Conservation (phyloP, 2,797 vertebrate genomes). For the Galago senegalensis region DNA sequence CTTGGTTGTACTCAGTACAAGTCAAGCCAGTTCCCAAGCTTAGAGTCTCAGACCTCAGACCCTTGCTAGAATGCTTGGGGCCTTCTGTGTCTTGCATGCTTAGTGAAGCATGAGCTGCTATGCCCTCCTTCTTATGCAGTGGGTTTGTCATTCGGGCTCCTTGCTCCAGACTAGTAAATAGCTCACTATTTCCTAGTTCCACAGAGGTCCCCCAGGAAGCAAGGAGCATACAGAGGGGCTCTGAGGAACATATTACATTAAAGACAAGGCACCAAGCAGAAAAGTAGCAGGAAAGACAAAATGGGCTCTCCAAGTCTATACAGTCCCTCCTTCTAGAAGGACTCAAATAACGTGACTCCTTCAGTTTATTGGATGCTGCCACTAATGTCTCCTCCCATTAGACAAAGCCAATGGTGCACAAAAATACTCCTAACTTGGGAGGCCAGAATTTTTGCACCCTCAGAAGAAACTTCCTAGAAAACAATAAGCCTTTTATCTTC, state of each 20-base stretch:
- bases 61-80: not conserved
- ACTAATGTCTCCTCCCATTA: not conserved
- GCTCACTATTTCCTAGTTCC: constrained; percentile 4
- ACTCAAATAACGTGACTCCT: constrained; percentile 38
- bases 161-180: constrained; percentile 48
- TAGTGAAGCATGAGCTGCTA: constrained; percentile 36
- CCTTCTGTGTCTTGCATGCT: not conserved
- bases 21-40: constrained; percentile 5
- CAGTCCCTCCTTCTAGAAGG: constrained; percentile 30
- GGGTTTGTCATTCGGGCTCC: not conserved
- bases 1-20: not conserved
- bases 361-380: constrained; percentile 44
- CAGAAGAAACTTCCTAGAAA: constrained; percentile 83
- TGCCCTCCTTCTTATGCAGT: not conserved
- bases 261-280: not conserved
- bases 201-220: constrained; percentile 25
- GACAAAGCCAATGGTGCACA: constrained; percentile 35
- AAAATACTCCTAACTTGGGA: constrained; percentile 67
- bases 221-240: constrained; percentile 39
- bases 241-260: constrained; percentile 4
- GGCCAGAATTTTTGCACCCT: constrained; percentile 70
- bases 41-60: not conserved
- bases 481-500: constrained; percentile 79
- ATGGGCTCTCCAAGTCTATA: constrained; percentile 34
- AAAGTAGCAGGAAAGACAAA: constrained; percentile 63